These are phyloP conservation scores for Dryobotodes eremita DNA, from an alignment of 2,888 invertebrate genomes.

Conservation along the genomic window DNA sequence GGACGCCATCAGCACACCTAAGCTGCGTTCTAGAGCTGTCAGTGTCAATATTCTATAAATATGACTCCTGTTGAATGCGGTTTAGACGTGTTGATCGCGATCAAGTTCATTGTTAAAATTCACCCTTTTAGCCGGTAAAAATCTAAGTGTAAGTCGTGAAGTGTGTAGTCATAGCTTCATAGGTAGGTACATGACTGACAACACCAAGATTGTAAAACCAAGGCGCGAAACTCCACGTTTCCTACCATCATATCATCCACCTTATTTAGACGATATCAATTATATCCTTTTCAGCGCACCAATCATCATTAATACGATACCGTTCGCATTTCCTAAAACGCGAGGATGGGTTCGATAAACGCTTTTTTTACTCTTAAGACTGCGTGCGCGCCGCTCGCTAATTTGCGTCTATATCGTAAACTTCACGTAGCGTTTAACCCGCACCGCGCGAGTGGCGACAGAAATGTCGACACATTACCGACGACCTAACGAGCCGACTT, in stretches of 20 bases:
- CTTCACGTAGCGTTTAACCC: conserved; percentile 67
- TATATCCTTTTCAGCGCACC: conserved; percentile 43
- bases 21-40: too few relatives aligned
- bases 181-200: background rate
- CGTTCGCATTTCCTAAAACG: conserved; percentile 59
- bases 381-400: conserved; percentile 67
- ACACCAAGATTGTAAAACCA: conserved; percentile 9
- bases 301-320: conserved; percentile 48
- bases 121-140: background rate
- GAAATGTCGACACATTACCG: conserved; percentile 81
- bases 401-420: conserved; percentile 76
- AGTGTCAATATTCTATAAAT: too few relatives aligned
- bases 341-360: conserved; percentile 54
- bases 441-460: conserved; percentile 73
- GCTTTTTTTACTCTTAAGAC: conserved; percentile 43
- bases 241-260: conserved; percentile 20
- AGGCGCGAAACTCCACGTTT: conserved; percentile 31
- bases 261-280: conserved; percentile 56
- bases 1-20: background rate
- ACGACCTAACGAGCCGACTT: conserved; percentile 78
- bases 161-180: background rate
- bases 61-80: too few relatives aligned
- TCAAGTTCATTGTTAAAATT: background rate
- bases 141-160: background rate
- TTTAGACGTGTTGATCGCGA: background rate